phyloP scores from a whole-genome alignment of 2,888 invertebrate genomes.

The Timandra comae region DNA sequence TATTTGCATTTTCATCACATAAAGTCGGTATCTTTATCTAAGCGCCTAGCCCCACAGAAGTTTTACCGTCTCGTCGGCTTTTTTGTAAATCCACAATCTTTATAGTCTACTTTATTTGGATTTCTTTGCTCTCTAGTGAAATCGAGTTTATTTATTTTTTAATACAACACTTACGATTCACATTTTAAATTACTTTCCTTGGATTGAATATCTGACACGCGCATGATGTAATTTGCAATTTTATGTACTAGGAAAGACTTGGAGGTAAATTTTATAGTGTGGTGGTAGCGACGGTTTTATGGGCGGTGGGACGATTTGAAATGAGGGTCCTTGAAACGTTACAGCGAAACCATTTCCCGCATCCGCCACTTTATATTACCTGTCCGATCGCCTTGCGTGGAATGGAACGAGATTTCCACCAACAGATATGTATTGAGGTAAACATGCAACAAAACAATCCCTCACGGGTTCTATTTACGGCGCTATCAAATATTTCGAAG shows the following conservation, averaged over 20 bases:
- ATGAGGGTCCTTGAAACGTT: conserved; percentile 47
- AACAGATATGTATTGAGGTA: conserved; percentile 23
- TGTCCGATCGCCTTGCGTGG: conserved; percentile 29
- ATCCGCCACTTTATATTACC: conserved; percentile 36
- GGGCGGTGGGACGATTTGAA: conserved; percentile 42
- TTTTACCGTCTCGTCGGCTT: conserved; percentile 20
- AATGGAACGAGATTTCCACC: conserved; percentile 26
- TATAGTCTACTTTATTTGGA: conserved; percentile 33
- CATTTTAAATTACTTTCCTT: conserved; percentile 10
- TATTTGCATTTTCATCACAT: conserved; percentile 13
- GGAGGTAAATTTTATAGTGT: conserved; percentile 54
- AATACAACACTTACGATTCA: conserved; percentile 22
- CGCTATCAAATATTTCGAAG: conserved; percentile 48
- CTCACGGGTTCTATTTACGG: conserved; percentile 34
- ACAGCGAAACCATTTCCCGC: conserved; percentile 39
- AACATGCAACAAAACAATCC: conserved; percentile 24
- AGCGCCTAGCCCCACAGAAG: conserved; percentile 14
- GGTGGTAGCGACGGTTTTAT: conserved; percentile 58
- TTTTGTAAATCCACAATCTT: conserved; percentile 30
- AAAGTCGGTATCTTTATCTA: conserved; percentile 18
- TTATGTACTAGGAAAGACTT: conserved; percentile 32
- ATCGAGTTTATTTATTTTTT: conserved; percentile 19
- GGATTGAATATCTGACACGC: neutral
- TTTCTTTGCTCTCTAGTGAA: conserved; percentile 25
- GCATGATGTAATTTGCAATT: conserved; percentile 28